phyloP scores from a whole-genome alignment of 2,797 vertebrate genomes.

The Ceryle rudis region DNA sequence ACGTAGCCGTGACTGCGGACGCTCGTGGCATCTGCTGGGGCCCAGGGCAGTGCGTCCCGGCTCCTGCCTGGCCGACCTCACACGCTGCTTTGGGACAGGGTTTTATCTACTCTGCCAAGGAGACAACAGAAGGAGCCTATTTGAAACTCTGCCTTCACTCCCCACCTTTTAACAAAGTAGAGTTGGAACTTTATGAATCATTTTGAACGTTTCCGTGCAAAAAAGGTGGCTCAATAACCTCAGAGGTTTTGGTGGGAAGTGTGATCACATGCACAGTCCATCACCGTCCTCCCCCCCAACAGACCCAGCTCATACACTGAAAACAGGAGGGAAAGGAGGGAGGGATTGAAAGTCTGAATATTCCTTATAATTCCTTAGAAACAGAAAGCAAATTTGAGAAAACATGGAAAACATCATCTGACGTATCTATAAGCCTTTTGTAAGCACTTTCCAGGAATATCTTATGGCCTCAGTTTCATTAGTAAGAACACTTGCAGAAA shows the following conservation, averaged over 20 bases:
- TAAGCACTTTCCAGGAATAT: slow-evolving; percentile 27
- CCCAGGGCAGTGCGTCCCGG: fast-evolving
- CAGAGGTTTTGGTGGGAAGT: neutral
- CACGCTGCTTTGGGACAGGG: neutral
- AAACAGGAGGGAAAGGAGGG: fast-evolving
- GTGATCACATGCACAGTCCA: neutral
- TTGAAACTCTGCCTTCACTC: fast-evolving
- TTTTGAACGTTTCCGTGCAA: neutral
- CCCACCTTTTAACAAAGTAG: fast-evolving
- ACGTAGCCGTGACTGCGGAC: fast-evolving
- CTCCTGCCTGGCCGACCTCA: neutral
- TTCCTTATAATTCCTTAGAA: slow-evolving; percentile 38
- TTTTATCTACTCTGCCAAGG: neutral
- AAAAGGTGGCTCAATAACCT: neutral
- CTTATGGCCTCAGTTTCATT: neutral
- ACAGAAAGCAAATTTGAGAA: neutral
- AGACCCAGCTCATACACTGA: fast-evolving
- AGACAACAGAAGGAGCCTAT: fast-evolving
- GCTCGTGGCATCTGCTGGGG: fast-evolving
- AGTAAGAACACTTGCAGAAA: neutral
- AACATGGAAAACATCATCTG: neutral
- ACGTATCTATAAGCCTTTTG: neutral
- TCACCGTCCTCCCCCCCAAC: neutral
- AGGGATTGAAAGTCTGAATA: neutral
- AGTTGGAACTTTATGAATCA: neutral